Evolutionary conservation across 2,888 invertebrate species (phyloP).

Genomic region (Lymantria dispar): DNA sequence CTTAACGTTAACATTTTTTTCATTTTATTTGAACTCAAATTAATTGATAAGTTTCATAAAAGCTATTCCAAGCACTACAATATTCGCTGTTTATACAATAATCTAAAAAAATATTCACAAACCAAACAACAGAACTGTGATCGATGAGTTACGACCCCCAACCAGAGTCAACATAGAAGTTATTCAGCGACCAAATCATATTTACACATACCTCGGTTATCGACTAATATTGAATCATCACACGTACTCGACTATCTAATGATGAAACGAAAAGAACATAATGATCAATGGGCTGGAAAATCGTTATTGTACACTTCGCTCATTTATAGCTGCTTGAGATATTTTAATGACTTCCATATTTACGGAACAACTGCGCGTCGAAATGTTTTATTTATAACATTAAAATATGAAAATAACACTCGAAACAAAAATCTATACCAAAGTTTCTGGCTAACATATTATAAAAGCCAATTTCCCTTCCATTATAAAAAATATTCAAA

Average conservation of each 20-base stretch:
- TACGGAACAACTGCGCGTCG: no score
- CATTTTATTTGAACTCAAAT: background rate
- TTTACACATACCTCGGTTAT: background rate
- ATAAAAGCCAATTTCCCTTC: no score
- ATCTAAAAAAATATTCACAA: background rate
- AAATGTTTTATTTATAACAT: no score
- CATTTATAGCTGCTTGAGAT: no score
- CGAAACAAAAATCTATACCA: no score
- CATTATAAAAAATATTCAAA: no score
- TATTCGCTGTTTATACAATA: background rate
- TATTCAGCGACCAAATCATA: background rate
- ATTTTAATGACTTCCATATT: no score
- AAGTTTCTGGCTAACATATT: no score
- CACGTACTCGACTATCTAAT: background rate
- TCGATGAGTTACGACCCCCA: background rate
- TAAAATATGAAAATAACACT: no score
- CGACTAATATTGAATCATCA: slow-evolving; percentile 9
- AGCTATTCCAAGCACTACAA: background rate
- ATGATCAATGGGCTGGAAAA: background rate
- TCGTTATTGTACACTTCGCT: background rate
- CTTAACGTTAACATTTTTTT: no score
- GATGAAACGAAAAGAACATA: background rate
- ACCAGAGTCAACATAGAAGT: background rate
- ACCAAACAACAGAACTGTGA: background rate
- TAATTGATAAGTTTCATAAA: background rate